Evolutionary conservation across 1,140 invertebrate species (phyloP).

Genomic region (Anagrus nilaparvatae): DNA sequence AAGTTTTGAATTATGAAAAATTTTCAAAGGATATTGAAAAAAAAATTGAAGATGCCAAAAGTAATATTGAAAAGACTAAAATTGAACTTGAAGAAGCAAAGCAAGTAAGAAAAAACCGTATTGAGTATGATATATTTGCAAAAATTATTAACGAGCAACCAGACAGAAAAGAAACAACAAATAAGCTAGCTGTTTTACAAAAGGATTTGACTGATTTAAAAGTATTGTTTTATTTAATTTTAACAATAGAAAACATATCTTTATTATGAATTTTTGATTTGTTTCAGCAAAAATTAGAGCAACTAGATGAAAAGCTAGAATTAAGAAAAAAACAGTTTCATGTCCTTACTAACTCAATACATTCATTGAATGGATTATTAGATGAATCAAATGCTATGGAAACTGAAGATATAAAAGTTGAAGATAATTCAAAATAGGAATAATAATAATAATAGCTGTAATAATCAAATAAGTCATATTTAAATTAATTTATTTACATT

Average conservation of each 20-base stretch:
- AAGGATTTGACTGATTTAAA: constrained; percentile 59
- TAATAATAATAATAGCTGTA: too few relatives aligned
- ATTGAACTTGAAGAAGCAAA: constrained; percentile 66
- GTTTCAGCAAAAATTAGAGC: constrained; percentile 53
- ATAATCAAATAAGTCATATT: too few relatives aligned
- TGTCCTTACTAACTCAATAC: constrained; percentile 68
- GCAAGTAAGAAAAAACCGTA: constrained; percentile 73
- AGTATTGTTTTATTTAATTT: constrained; percentile 24
- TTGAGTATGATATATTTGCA: constrained; percentile 85
- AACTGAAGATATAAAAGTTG: too few relatives aligned
- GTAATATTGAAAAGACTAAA: constrained; percentile 66
- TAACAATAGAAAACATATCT: constrained; percentile 1
- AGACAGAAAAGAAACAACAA: constrained; percentile 71
- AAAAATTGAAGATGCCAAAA: constrained; percentile 62
- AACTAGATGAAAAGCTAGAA: constrained; percentile 65
- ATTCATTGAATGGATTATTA: constrained; percentile 62
- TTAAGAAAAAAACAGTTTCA: constrained; percentile 78
- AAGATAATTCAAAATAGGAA: too few relatives aligned
- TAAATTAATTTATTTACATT: too few relatives aligned
- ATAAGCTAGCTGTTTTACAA: constrained; percentile 60
- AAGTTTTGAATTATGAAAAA: constrained; percentile 73
- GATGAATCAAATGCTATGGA: too few relatives aligned
- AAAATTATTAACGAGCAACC: constrained; percentile 83
- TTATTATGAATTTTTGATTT: too few relatives aligned
- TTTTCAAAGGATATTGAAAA: constrained; percentile 65